These are phyloP conservation scores for Erpobdella octoculata DNA, from an alignment of 2,888 invertebrate species.

Conservation along the genomic window DNA sequence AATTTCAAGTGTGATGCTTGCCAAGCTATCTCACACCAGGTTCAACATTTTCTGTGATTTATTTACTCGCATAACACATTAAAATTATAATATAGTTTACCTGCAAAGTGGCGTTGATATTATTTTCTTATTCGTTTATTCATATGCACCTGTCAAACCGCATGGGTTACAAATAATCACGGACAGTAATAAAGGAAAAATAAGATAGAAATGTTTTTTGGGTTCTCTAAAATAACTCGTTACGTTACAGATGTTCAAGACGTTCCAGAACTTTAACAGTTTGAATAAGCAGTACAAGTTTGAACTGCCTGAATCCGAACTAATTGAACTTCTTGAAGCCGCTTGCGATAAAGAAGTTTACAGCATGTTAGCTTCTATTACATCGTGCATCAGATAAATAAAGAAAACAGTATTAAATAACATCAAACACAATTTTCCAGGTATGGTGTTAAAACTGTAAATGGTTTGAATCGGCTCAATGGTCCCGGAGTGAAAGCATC, in stretches of 20 bases:
- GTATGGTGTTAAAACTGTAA: slow-evolving; percentile 49
- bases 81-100: too few species aligned
- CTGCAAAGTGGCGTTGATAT: too few species aligned
- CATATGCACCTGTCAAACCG: too few species aligned
- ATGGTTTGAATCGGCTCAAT: slow-evolving; percentile 45
- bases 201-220: neutral
- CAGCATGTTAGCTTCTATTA: neutral
- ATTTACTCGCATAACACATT: too few species aligned
- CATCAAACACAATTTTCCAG: slow-evolving; percentile 38
- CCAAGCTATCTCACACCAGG: slow-evolving; percentile 46
- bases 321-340: slow-evolving; percentile 41
- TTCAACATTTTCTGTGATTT: slow-evolving; percentile 35
- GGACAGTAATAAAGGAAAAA: neutral
- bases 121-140: too few species aligned
- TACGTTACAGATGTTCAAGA: neutral
- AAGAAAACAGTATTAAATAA: too few species aligned
- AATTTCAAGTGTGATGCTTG: slow-evolving; percentile 50
- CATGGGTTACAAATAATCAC: slow-evolving; percentile 1
- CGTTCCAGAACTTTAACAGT: slow-evolving; percentile 30
- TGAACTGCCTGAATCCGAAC: slow-evolving; percentile 43
- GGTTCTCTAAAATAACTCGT: neutral
- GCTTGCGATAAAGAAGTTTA: slow-evolving; percentile 11
- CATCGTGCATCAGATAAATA: neutral
- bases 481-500: slow-evolving; percentile 47
- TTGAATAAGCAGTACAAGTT: slow-evolving; percentile 35